phyloP scores from a whole-genome alignment of 2,797 vertebrate genomes.

The Odontamblyopus lacepedii region DNA sequence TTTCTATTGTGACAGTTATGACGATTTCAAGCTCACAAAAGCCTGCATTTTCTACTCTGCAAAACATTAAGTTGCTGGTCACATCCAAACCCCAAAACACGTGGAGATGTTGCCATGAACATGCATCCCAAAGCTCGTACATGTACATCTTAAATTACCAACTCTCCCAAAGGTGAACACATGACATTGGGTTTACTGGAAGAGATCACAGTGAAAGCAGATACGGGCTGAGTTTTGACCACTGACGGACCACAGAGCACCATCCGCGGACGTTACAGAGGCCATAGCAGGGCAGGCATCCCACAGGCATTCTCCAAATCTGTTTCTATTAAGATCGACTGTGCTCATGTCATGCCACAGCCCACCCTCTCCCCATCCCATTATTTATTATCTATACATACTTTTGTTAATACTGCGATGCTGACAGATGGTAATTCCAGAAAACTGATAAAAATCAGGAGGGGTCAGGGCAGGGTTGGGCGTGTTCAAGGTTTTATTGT shows the following conservation, averaged over 20 bases:
- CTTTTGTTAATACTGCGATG: slow-evolving; percentile 41
- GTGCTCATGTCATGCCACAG: slow-evolving; percentile 38
- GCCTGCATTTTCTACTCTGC: slow-evolving; percentile 47
- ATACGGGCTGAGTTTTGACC: slow-evolving; percentile 75
- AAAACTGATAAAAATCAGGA: slow-evolving; percentile 46
- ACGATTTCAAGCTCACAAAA: slow-evolving; percentile 24
- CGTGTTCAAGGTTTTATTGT: slow-evolving; percentile 37
- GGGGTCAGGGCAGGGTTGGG: slow-evolving; percentile 8
- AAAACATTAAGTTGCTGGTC: slow-evolving; percentile 32
- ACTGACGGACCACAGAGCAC: slow-evolving; percentile 72
- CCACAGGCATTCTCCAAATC: slow-evolving; percentile 75
- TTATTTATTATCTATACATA: slow-evolving; percentile 49
- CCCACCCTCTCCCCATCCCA: slow-evolving; percentile 31
- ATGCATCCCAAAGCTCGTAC: slow-evolving; percentile 38
- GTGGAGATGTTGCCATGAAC: slow-evolving; percentile 52
- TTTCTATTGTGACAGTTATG: slow-evolving; percentile 30
- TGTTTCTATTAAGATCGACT: slow-evolving; percentile 61
- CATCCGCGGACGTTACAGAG: slow-evolving; percentile 70
- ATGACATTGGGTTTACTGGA: slow-evolving; percentile 74
- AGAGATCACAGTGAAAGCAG: slow-evolving; percentile 70
- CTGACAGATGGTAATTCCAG: slow-evolving; percentile 43
- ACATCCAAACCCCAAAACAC: slow-evolving; percentile 56
- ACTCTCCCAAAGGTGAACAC: slow-evolving; percentile 68
- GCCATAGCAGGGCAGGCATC: slow-evolving; percentile 69
- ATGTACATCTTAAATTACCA: slow-evolving; percentile 65